Conservation (phyloP, 1,140 invertebrate species). For the Drosophila mayri region DNA sequence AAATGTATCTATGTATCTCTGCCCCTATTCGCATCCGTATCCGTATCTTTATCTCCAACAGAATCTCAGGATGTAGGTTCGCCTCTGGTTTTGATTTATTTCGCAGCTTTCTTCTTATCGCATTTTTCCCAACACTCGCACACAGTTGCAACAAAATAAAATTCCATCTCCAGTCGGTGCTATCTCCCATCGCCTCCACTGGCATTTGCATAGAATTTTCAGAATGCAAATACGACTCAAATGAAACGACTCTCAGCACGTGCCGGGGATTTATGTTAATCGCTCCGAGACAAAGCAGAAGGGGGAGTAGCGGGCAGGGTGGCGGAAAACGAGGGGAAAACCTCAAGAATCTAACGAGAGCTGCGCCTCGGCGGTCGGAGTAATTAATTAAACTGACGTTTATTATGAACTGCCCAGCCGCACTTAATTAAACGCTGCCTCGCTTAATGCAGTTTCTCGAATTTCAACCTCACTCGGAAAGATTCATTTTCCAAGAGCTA, state of each 20-base stretch:
- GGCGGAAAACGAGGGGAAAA: neutral
- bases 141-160: constrained; percentile 32
- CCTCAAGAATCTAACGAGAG: constrained; percentile 24
- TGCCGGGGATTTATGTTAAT: constrained; percentile 55
- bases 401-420: constrained; percentile 35
- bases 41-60: constrained; percentile 6
- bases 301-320: neutral
- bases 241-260: constrained; percentile 26
- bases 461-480: neutral
- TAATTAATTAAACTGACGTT: constrained; percentile 23
- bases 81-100: constrained; percentile 32
- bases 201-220: constrained; percentile 44
- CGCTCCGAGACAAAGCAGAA: constrained; percentile 18
- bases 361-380: constrained; percentile 3
- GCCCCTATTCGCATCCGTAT: neutral
- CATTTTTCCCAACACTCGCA: neutral
- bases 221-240: constrained; percentile 41
- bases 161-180: neutral
- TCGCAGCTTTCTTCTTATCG: constrained; percentile 13
- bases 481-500: neutral
- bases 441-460: constrained; percentile 13
- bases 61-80: neutral
- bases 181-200: neutral
- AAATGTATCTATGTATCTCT: neutral
- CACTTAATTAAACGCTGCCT: constrained; percentile 21